Base-by-base conservation (phyloP, 2,113 vertebrate species). In the Channa maculata region DNA sequence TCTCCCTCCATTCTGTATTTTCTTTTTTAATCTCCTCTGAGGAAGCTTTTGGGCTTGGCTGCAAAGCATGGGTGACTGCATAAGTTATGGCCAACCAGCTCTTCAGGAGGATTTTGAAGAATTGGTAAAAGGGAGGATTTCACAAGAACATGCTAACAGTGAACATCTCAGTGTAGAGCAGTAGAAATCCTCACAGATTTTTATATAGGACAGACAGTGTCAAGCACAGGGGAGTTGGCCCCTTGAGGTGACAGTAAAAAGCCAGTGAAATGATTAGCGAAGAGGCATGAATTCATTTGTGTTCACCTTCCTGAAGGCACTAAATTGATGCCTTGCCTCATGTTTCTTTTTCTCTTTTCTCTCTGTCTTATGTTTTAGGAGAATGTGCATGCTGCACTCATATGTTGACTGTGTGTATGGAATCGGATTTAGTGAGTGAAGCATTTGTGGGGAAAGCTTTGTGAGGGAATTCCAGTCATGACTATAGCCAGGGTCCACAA, bases 81-180 rank as follows among this genome's bases (percentile, higher is more conserved):
- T 93, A 92, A 94, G 86, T 90, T 89, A 92, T 89, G 77, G 81
- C 73, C 58, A 80, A 85, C 88, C 61, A 80, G 77, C 63, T 57
- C 55, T 77, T 70, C 41, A 46, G 63, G 69, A 78, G 70, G 60
- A 60, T 66, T 69, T 65, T 64, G 66, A 76, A 79, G 72, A 74
- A 78, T 55, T 63, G 77, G 65, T 65, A 62, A 86, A 76, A 75
- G 55, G 70, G 64, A 76, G 75, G 70, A 61, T 91, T 85, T 84
- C 69, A 85, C 71, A 57, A 68, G 65, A 89, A 82, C 70, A 80
- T 44, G 53, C 72, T 79, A 83, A 84, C 88, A 77, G 83, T 80
- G 58, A 80, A 81, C 76, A 46, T 70, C 59, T 36, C 79, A 5
- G 67, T 57, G 66, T 82, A 70, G 62, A 64, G 34, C 6, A n/a